Evolutionary conservation across 2,888 invertebrate species (phyloP).

Genomic region (Cephus nigrinus): DNA sequence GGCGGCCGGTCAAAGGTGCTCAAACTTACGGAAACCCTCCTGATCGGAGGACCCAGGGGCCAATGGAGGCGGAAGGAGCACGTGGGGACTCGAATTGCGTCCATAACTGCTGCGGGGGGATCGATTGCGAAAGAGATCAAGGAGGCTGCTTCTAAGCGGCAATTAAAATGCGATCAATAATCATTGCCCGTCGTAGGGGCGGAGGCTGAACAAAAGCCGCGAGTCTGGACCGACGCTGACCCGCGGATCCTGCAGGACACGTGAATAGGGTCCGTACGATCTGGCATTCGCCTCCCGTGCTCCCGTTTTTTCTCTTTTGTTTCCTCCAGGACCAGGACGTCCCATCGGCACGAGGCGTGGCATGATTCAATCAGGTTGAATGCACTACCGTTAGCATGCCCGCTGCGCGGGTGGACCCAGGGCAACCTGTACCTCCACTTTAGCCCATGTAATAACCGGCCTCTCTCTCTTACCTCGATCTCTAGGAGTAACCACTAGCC

Average conservation of each 20-base stretch:
- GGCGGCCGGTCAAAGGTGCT: too few species aligned
- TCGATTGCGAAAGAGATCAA: not conserved
- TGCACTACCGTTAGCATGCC: constrained; percentile 21
- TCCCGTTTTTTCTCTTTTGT: constrained; percentile 1
- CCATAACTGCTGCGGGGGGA: not conserved
- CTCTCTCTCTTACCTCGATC: not conserved
- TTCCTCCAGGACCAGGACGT: not conserved
- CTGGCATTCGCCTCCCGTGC: not conserved
- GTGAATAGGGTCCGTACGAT: not conserved
- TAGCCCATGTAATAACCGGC: not conserved
- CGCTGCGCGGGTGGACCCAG: constrained; percentile 5
- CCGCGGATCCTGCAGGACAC: too few species aligned
- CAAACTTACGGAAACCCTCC: too few species aligned
- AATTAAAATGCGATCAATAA: not conserved
- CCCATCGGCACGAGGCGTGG: constrained; percentile 16
- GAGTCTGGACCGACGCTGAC: too few species aligned
- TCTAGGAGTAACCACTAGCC: too few species aligned
- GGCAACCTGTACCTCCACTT: constrained; percentile 4
- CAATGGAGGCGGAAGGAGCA: too few species aligned
- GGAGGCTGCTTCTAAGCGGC: not conserved
- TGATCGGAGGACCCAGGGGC: too few species aligned
- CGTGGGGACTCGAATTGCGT: too few species aligned
- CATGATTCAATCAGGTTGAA: constrained; percentile 25
- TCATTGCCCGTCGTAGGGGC: not conserved
- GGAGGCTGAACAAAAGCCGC: not conserved